Conservation (phyloP, 1,140 invertebrate genomes). For the Conus betulinus region DNA sequence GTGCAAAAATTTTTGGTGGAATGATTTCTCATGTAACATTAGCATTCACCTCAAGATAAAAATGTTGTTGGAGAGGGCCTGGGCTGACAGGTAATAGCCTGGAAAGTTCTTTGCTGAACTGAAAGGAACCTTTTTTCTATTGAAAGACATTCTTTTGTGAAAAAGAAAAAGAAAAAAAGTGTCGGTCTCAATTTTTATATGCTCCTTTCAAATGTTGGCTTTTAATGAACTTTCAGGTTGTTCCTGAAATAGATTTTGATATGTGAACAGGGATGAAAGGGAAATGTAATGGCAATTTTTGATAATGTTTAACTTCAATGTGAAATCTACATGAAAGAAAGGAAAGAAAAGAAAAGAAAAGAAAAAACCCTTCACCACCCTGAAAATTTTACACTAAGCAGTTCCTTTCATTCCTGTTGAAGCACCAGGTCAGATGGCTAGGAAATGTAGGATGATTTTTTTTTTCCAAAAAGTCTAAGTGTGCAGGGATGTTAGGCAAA, state of each 20-base stretch:
- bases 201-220: neutral
- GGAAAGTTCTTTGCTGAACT: conserved; percentile 45
- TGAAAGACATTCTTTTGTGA: neutral
- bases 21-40: conserved; percentile 34
- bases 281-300: neutral
- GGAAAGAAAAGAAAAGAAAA: neutral
- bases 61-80: conserved; percentile 55
- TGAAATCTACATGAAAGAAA: neutral
- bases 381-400: neutral
- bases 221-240: conserved; percentile 44
- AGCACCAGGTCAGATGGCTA: conserved; percentile 29
- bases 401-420: conserved; percentile 28
- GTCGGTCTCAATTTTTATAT: neutral
- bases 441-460: neutral
- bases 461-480: neutral
- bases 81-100: conserved; percentile 56
- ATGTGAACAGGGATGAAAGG: conserved; percentile 32
- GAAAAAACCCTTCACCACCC: neutral
- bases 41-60: conserved; percentile 40
- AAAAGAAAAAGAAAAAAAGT: neutral
- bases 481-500: conserved; percentile 21
- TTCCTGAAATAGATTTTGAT: conserved; percentile 37
- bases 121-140: conserved; percentile 1
- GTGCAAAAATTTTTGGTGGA: neutral
- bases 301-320: neutral